Evolutionary conservation across 2,113 vertebrate genomes (phyloP).

Genomic region (Oreochromis niloticus): DNA sequence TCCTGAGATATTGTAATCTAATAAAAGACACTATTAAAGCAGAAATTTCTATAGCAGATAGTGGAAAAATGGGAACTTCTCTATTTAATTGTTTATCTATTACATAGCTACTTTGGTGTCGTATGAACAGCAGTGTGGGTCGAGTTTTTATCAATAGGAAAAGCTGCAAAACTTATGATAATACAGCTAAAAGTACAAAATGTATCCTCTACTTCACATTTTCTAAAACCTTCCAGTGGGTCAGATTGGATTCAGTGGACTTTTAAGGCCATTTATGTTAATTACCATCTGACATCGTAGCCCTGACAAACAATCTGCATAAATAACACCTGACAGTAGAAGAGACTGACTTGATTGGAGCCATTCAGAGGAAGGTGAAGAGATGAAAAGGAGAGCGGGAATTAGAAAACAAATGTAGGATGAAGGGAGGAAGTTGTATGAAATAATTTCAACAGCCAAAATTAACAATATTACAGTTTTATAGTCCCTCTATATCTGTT

Average conservation of each 20-base stretch:
- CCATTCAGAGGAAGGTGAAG: not conserved
- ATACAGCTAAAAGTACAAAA: not conserved
- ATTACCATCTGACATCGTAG: constrained; percentile 18
- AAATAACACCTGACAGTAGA: not conserved
- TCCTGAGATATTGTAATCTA: not conserved
- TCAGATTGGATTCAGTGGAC: not conserved
- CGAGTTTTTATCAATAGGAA: not conserved
- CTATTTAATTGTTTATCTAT: not conserved
- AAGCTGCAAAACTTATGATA: not conserved
- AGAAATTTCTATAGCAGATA: not conserved
- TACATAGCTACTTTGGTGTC: not conserved
- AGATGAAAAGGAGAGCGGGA: not conserved
- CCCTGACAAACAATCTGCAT: constrained; percentile 15
- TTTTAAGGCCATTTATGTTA: not conserved
- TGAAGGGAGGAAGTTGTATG: not conserved
- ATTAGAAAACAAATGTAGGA: not conserved
- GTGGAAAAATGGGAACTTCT: not conserved
- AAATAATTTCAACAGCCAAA: not conserved
- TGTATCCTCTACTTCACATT: not conserved
- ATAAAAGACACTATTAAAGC: not conserved
- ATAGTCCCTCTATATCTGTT: not conserved
- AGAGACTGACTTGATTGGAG: not conserved
- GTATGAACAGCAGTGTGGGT: not conserved
- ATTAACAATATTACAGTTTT: not conserved
- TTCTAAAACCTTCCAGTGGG: not conserved